Evolutionary conservation across 23 tunicate species (phyloP).

Genomic region (Oikopleura albicans): DNA sequence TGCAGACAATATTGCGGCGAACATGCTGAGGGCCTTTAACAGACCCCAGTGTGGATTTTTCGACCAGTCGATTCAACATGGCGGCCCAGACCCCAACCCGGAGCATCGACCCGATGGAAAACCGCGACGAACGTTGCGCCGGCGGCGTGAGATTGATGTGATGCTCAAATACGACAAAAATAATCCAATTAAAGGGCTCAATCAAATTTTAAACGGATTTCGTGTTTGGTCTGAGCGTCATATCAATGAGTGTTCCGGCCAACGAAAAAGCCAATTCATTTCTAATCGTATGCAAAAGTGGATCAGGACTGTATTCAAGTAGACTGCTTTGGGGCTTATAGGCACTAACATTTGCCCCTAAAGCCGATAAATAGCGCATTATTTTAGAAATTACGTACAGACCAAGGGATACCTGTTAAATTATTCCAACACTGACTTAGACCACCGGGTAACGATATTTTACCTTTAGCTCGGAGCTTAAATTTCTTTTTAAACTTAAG

Average conservation of each 20-base stretch:
- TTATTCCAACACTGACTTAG: too few relatives aligned
- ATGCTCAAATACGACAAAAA: background rate
- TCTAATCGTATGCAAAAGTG: background rate
- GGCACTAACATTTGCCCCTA: too few relatives aligned
- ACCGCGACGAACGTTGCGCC: background rate
- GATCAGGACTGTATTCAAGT: background rate
- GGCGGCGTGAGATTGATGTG: background rate
- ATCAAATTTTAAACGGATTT: background rate
- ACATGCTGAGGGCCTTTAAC: background rate
- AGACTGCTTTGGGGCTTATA: too few relatives aligned
- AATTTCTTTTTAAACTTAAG: too few relatives aligned
- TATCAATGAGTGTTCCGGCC: background rate
- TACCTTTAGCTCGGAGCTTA: too few relatives aligned
- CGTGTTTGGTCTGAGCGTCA: background rate
- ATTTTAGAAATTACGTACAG: too few relatives aligned
- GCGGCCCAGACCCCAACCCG: conserved; percentile 15
- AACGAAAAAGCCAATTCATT: background rate
- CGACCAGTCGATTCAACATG: background rate
- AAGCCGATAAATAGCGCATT: too few relatives aligned
- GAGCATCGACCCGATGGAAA: background rate
- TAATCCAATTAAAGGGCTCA: background rate
- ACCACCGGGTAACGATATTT: too few relatives aligned
- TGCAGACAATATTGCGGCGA: background rate
- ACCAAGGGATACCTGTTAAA: too few relatives aligned
- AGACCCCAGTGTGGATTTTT: background rate